Base-by-base conservation (phyloP, 2,888 invertebrate genomes). In the Sacculina carcini region DNA sequence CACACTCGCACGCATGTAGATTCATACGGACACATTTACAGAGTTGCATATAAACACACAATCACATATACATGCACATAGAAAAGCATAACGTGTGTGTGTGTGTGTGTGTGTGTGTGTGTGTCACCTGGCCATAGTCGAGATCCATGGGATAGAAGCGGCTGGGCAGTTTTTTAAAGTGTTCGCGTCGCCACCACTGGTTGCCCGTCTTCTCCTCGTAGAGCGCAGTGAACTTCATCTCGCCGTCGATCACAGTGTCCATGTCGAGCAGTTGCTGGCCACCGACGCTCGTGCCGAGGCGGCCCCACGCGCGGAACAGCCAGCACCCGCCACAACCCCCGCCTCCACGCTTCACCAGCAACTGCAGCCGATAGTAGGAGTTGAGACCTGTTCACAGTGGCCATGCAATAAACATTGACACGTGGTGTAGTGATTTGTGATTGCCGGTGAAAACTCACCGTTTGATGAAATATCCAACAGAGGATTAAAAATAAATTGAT, bases 211-310 rank as follows among this genome's bases (percentile, higher is more conserved):
- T 87, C 23, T 92, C 87, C 10, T 58, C 58, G 62, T 77, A 92
- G 0, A 75, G 58, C 0, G 59, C 54, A 57, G 74, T 67, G 62
- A 92, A 94, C 7, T 64, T 61, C 0, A 58, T 2, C 2, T 77
- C 69, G 0, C 84, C 85, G 0, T 73, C 68, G 0, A 71, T 57
- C 2, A 74, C 58, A 0, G 65, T 63, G 1, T 49, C 24, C 59
- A 67, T 69, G 0, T 62, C 57, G 28, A 78, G 76, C 2, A 77
- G 56, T 62, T 78, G 81, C 26, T 66, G 71, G 16, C 74, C 74
- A 5, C 96, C 96, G 59, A 90, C 83, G 0, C 78, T 80, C 0
- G 96, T 98, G 5, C 96, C 94, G 58, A 94, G 89, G 53, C 96
- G 75, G 12, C 98, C 98, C 96, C 96, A 98, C 0, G 87, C 73